Evolutionary conservation across 1,140 invertebrate genomes (phyloP).

Genomic region (Zaprionus africanus): DNA sequence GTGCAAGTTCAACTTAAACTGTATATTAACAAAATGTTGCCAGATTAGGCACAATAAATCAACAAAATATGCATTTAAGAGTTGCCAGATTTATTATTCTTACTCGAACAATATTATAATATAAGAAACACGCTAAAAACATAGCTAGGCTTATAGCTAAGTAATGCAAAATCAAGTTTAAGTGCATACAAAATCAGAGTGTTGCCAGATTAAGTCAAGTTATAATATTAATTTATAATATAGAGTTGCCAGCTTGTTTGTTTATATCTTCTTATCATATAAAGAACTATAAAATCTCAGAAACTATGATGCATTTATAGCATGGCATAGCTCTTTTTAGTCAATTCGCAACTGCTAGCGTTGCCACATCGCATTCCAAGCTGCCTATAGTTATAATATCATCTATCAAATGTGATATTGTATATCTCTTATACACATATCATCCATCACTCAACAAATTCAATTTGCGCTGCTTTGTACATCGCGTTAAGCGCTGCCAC

Average conservation of each 20-base stretch:
- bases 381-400: not conserved
- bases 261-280: no score
- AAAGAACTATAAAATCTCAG: no score
- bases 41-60: not conserved
- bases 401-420: not conserved
- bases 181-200: no score
- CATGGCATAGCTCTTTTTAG: not conserved
- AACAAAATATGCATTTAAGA: not conserved
- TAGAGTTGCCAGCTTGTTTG: no score
- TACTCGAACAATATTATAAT: no score
- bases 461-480: not conserved
- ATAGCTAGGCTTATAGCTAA: no score
- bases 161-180: no score
- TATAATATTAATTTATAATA: no score
- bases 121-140: no score
- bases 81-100: not conserved
- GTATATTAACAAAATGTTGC: not conserved
- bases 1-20: no score
- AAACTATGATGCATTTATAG: no score
- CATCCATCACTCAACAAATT: not conserved
- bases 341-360: not conserved
- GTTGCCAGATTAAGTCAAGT: no score
- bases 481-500: slow-evolving; percentile 5
- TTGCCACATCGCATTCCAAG: not conserved
- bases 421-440: not conserved